Conservation (phyloP, 2,113 vertebrate species). For the Blennius ocellaris region DNA sequence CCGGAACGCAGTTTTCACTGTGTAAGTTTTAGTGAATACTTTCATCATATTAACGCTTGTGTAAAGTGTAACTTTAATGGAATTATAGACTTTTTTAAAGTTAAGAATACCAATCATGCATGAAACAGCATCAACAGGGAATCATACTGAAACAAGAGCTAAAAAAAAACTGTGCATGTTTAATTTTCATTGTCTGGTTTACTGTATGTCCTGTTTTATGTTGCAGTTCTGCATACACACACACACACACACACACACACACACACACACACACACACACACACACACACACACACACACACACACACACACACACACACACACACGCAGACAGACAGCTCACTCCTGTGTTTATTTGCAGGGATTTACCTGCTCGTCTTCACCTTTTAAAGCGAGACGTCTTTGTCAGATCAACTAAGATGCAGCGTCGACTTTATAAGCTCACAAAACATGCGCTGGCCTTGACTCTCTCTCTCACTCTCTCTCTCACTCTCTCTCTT, state of each 20-base stretch:
- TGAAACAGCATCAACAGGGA: no score
- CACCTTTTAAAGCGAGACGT: background rate
- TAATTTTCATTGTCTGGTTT: slow-evolving; percentile 14
- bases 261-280: no score
- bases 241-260: slow-evolving; percentile 2
- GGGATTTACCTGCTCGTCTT: background rate
- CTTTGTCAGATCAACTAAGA: background rate
- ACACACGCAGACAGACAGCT: background rate
- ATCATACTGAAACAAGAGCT: no score
- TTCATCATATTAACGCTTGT: no score
- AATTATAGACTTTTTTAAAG: no score
- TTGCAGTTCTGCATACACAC: slow-evolving; percentile 14
- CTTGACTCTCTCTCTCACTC: background rate
- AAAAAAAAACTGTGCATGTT: background rate
- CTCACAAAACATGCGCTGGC: background rate
- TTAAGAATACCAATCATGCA: no score
- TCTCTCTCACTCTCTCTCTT: background rate
- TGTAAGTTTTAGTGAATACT: no score
- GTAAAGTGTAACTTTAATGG: no score
- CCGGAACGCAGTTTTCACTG: no score
- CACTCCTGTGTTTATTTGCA: background rate
- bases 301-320: no score
- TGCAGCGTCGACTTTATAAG: background rate
- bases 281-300: no score
- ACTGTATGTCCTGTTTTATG: slow-evolving; percentile 20